Conservation (phyloP, 2,888 invertebrate genomes). For the Meta bourneti region DNA sequence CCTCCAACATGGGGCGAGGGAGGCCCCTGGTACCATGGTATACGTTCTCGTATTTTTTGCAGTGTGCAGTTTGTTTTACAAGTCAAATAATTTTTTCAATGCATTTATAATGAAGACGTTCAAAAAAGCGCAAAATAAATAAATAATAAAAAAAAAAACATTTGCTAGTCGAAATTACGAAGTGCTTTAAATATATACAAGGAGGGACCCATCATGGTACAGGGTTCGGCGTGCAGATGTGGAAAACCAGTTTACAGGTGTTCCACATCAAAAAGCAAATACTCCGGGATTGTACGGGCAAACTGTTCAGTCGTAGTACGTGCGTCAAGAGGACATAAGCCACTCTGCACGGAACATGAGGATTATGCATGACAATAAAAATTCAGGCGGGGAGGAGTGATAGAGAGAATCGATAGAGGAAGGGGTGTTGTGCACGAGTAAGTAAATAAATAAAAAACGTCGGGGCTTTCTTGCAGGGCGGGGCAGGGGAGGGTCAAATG, state of each 20-base stretch:
- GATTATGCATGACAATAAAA: neutral
- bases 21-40: too few relatives aligned
- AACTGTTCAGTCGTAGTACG: neutral
- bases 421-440: neutral
- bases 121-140: too few relatives aligned
- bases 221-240: too few relatives aligned
- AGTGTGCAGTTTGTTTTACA: too few relatives aligned
- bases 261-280: neutral
- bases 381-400: neutral
- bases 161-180: too few relatives aligned
- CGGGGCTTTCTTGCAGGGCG: neutral
- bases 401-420: constrained; percentile 2
- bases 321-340: neutral
- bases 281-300: neutral
- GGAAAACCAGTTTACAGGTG: neutral
- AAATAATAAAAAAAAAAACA: too few relatives aligned
- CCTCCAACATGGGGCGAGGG: too few relatives aligned
- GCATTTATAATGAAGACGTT: too few relatives aligned
- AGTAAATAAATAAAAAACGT: neutral
- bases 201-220: too few relatives aligned
- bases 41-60: too few relatives aligned
- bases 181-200: too few relatives aligned
- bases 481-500: constrained; percentile 38
- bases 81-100: too few relatives aligned
- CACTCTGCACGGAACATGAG: neutral